phyloP scores from a whole-genome alignment of 1,140 invertebrate species.

The Amphibalanus amphitrite region DNA sequence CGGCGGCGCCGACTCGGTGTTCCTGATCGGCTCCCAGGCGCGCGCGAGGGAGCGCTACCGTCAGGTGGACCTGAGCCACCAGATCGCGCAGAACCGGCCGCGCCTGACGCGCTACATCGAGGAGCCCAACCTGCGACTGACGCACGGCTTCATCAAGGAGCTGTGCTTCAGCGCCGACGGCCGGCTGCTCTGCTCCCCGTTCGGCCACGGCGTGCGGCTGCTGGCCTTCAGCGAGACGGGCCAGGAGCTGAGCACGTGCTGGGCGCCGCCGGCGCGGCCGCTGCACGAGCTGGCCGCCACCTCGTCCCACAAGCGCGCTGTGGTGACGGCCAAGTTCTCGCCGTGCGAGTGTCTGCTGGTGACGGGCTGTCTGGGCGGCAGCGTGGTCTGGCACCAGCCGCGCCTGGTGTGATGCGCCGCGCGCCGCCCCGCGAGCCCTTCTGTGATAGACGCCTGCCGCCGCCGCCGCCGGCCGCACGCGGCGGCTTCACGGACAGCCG shows the following conservation, averaged over 20 bases:
- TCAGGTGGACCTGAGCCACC: slow-evolving; percentile 5
- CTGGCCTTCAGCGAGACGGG: slow-evolving; percentile 59
- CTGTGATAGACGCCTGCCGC: background rate
- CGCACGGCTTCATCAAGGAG: slow-evolving; percentile 61
- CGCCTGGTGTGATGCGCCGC: background rate
- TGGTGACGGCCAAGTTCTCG: slow-evolving; percentile 81
- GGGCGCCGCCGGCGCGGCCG: slow-evolving; percentile 29
- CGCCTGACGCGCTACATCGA: slow-evolving; percentile 66
- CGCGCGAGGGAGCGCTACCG: slow-evolving; percentile 6
- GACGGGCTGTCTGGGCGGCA: slow-evolving; percentile 69
- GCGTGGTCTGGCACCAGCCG: slow-evolving; percentile 78
- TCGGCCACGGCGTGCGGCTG: slow-evolving; percentile 60
- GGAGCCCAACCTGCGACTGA: slow-evolving; percentile 51
- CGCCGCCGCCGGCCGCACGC: no score
- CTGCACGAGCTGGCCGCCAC: slow-evolving; percentile 46
- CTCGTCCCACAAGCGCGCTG: slow-evolving; percentile 57
- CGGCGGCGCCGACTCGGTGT: background rate
- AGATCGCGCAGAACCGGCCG: slow-evolving; percentile 50
- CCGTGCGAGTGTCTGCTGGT: slow-evolving; percentile 66
- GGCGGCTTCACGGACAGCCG: no score
- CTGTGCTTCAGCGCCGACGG: slow-evolving; percentile 77
- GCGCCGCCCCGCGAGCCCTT: no score
- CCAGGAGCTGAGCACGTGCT: slow-evolving; percentile 53
- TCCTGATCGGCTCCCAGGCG: slow-evolving; percentile 10
- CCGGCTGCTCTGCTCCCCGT: slow-evolving; percentile 72